Evolutionary conservation across 2,888 invertebrate species (phyloP), one percentile per base, ranked within the genome.

Genomic region (Acanthococcus lagerstroemiae): DNA sequence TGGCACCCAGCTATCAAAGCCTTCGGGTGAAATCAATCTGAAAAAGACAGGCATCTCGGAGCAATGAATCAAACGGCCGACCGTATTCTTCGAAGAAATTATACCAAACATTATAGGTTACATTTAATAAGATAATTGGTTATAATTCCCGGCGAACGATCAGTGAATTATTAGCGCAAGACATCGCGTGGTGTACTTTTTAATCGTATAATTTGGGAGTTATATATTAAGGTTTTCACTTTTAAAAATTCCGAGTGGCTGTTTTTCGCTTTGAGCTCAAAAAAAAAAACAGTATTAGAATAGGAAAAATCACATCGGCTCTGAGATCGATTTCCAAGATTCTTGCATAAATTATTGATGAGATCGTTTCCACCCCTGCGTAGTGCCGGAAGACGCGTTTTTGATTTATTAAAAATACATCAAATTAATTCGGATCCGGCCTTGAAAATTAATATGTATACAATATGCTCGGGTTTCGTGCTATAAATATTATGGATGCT

Each of bases 1-100:
- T 63, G 63, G 63, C 63, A 63, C 63, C 63, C 52, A 52, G 50
- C 63, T 50, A 63, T 63, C 63, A 37, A 63, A 63, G 63, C 63
- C 63, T 63, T 63, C 63, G 63, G 63, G 63, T 63, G n/a, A 63
- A 63, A 63, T 63, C 63, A 63, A 63, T 63, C 63, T 63, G 37
- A 30, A 63, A 37, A 52, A 63, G 63, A 63, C 63, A 63, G 63
- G 63, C 63, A 50, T 63, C 52, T 63, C 37, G 63, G 27, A 63
- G 63, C 63, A 52, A 63, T 63, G 63, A 63, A 63, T 63, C 63
- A 63, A 63, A 61, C 52, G 37, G 30, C 21, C 54, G 54, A 54
- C 63, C 17, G 50, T 26, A 44, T 25, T 19, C 17, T 50, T 52
- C 50, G 50, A 46, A 48, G 61, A 61, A 61, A 61, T 50, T 61